These are phyloP conservation scores for Aegithalos caudatus DNA, from an alignment of 2,113 vertebrate species.

Conservation along the genomic window DNA sequence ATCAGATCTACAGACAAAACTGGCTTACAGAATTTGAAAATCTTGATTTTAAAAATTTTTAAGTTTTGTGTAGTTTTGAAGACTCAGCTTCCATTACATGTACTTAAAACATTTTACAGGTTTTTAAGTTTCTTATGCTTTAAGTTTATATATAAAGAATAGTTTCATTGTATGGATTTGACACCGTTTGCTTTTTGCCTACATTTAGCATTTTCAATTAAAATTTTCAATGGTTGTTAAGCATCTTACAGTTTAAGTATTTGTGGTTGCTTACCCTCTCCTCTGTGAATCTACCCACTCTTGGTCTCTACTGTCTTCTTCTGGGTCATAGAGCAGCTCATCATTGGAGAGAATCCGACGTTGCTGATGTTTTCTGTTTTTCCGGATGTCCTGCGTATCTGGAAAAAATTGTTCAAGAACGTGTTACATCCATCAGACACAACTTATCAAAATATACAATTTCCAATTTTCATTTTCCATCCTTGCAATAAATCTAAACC, in stretches of 20 bases:
- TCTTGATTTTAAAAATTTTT: not conserved
- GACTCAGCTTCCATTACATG: not conserved
- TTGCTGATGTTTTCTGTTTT: conserved; percentile 70
- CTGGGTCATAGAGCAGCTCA: conserved; percentile 92
- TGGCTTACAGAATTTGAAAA: not conserved
- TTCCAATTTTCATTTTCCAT: not conserved
- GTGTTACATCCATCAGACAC: not conserved
- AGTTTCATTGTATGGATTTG: not conserved
- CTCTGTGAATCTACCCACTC: conserved; percentile 91
- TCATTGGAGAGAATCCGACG: conserved; percentile 84
- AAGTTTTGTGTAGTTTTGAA: not conserved
- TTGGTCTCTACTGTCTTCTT: conserved; percentile 90
- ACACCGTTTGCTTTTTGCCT: not conserved
- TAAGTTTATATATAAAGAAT: not conserved
- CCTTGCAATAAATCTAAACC: not conserved
- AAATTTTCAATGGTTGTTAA: not conserved
- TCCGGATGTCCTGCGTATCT: conserved; percentile 70
- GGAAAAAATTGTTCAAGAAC: not conserved
- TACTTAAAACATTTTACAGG: not conserved
- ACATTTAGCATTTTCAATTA: not conserved
- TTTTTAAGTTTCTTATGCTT: not conserved
- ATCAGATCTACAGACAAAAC: not conserved
- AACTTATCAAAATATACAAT: not conserved
- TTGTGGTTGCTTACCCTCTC: conserved; percentile 73
- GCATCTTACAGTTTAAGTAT: not conserved